Evolutionary conservation across 2,113 vertebrate species (phyloP), one percentile per base, ranked within the genome.

Genomic region (Petromus typicus): DNA sequence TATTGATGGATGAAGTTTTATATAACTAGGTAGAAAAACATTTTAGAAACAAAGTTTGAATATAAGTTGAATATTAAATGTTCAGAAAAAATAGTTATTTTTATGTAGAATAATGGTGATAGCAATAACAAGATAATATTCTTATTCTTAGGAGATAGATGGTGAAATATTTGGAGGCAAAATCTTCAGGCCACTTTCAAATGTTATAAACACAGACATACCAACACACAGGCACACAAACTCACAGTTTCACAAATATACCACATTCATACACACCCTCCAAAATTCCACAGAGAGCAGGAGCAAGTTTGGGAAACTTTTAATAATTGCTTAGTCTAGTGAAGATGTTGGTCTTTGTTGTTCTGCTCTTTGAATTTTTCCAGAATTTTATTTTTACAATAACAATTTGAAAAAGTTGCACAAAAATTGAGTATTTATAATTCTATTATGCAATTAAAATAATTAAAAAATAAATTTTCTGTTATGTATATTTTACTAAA

Each of bases 291-390:
- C 48, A 78, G 25, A 95, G 23, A 80, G 7, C 2, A 57, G 51
- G 80, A 92, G 40, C 22, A 59, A 76, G 83, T 67, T 37, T 86
- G 22, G 23, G 78, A 96, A 94, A 92, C 34, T 22, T 14, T 85
- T 54, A 93, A 48, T 3, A 92, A 73, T 30, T 78, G 34, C 88
- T 94, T 85, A 87, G 69, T 95, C 51, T 90, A 69, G 0, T 95
- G 13, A 91, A 3, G 69, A 57, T 75, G 63, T 14, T 76, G 37
- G 8, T 59, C 67, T 92, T 89, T 59, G 69, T 32, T 32, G 45
- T 69, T 20, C 7, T 37, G 7, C 40, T 81, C 30, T 89, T 91
- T 54, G 34, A 90, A 51, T 11, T 59, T 94, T 92, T 66, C 48
- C 7, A 67, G 79, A 75, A 76, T 20, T 63, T 51, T 30, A 25